phyloP scores from a whole-genome alignment of 2,888 invertebrate species.

The Eupithecia pulchellata region DNA sequence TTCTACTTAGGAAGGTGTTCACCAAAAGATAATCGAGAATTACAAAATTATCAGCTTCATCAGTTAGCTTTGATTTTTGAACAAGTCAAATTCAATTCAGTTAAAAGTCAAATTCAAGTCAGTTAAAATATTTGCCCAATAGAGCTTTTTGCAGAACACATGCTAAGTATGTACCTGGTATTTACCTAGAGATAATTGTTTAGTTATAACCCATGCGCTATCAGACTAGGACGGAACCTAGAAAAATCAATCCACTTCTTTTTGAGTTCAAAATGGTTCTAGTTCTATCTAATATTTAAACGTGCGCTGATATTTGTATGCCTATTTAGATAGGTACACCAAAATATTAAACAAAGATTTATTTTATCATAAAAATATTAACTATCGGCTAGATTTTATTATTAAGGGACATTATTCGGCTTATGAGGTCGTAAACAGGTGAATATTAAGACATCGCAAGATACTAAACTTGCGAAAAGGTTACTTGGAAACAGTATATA shows the following conservation, averaged over 20 bases:
- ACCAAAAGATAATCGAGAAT: too few relatives aligned
- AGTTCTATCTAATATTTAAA: too few relatives aligned
- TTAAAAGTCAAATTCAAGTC: too few relatives aligned
- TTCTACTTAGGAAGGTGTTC: too few relatives aligned
- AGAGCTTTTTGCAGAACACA: too few relatives aligned
- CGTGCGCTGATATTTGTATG: too few relatives aligned
- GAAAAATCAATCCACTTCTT: neutral
- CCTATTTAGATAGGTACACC: neutral
- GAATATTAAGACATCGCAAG: slow-evolving; percentile 11
- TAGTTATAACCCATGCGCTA: neutral
- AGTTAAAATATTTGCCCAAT: too few relatives aligned
- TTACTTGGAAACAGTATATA: neutral
- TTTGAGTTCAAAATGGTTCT: neutral
- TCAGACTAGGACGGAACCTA: neutral
- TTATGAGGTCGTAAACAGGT: slow-evolving; percentile 33
- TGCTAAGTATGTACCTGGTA: too few relatives aligned
- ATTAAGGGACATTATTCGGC: slow-evolving; percentile 20
- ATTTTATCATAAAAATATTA: slow-evolving; percentile 26
- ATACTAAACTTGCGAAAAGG: neutral
- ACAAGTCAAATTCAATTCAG: too few relatives aligned
- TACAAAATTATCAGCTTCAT: too few relatives aligned
- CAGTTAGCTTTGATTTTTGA: too few relatives aligned
- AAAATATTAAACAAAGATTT: neutral
- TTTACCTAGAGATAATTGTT: too few relatives aligned
- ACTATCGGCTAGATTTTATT: slow-evolving; percentile 10